Base-by-base conservation (phyloP, 2,888 invertebrate genomes). In the Xestobium rufovillosum region DNA sequence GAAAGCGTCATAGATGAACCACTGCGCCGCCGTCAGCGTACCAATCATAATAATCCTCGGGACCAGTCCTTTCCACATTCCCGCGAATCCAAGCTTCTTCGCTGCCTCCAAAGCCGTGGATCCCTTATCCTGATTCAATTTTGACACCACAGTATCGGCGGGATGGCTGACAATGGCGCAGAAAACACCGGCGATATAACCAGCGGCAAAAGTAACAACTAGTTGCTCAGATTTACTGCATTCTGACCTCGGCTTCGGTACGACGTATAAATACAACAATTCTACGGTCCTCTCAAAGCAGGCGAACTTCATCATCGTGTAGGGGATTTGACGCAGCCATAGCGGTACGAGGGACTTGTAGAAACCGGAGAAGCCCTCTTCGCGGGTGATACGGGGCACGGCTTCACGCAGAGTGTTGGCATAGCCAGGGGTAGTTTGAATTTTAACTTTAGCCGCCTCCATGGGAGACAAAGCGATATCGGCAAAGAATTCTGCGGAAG, bases 231-330 rank as follows among this genome's bases (percentile, higher is more conserved):
- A 74, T 71, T 98, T 97, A 15, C 80, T 67, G 72, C 96, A 97
- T 28, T 92, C 81, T 19, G 76, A 76, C 52, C 97, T 79, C 41
- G 95, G 94, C 67, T 95, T 97, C 26, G 96, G 97, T 39, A 96
- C 95, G 44, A 94, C 91, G 62, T 76, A 71, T 68, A 53, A 56
- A n/a, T 19, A 19, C 29, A 98, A 67, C 39, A 91, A 70, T 64
- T 97, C 97, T 23, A 97, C 78, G 9, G 97, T 98, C 62, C 88
- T 80, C 69, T 97, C 97, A 68, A 97, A 98, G 73, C 95, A 97
- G 51, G 96, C 92, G 66, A 97, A 97, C 74, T 97, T 98, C 96
- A 97, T 97, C 97, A 98, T 98, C 50, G 97, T 97, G 78, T 98
- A 97, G 0, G 97, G 97, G 62, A 98, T 98, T 74, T 98, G 97